These are phyloP conservation scores for Dione vanillae DNA, from an alignment of 2,888 invertebrate genomes.

Conservation along the genomic window DNA sequence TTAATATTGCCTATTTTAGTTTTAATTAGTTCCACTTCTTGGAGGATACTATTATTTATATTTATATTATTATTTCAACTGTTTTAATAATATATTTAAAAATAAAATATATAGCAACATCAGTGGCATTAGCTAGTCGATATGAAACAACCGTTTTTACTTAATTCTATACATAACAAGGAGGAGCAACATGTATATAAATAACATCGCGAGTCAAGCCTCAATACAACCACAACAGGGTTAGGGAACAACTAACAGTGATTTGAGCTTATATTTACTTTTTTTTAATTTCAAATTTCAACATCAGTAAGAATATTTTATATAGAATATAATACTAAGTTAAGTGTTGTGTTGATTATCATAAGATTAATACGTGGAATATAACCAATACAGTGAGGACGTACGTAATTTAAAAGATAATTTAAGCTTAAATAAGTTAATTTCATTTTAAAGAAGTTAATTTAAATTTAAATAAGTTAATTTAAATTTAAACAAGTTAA, in stretches of 20 bases:
- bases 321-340: constrained; percentile 6
- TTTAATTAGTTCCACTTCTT: constrained; percentile 1
- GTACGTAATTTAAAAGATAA: too few species aligned
- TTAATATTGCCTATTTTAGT: not conserved
- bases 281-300: constrained; percentile 12
- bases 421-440: too few species aligned
- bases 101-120: not conserved
- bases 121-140: constrained; percentile 36
- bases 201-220: constrained; percentile 44
- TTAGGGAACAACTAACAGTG: constrained; percentile 8
- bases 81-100: too few species aligned
- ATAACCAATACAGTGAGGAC: not conserved
- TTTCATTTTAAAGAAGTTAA: too few species aligned
- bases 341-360: not conserved
- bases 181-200: constrained; percentile 33
- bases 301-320: constrained; percentile 10
- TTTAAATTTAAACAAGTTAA: too few species aligned
- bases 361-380: constrained; percentile 12
- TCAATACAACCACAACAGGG: constrained; percentile 47
- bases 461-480: too few species aligned
- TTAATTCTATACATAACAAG: constrained; percentile 44
- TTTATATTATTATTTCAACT: too few species aligned
- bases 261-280: constrained; percentile 9
- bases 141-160: constrained; percentile 57
- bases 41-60: too few species aligned